Base-by-base conservation (phyloP, 2,797 vertebrate genomes). In the Pseudochromis fuscus region DNA sequence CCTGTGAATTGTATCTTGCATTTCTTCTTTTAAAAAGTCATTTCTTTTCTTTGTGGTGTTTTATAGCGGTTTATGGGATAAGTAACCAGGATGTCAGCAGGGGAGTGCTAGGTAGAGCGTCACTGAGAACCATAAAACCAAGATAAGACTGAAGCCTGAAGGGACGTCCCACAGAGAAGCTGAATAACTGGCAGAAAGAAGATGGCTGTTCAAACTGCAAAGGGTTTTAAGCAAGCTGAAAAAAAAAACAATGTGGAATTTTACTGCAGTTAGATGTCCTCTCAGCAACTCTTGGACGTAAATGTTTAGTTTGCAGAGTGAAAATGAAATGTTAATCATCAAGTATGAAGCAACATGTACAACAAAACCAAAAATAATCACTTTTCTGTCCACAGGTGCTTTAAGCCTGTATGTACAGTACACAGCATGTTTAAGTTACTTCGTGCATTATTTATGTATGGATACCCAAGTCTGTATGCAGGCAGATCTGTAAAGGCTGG, bases 21-120 rank as follows among this genome's bases (percentile, higher is more conserved):
- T 10, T 10, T 40, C 1, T 44, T 51, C 15, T 46, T 56, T 42
- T 7, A 46, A 25, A 25, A 30, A 31, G 45, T 1, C 12, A 2
- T 6, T 63, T 25, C 33, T 58, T 58, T 11, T 53, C 16, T 9
- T 19, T 37, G 63, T 75, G 24, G 59, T 40, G 0, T 74, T 85
- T 76, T 31, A 51, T 19, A 73, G 53, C 58, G 80, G 74, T 52
- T 79, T 24, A 58, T 63, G 42, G 48, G 75, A 70, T 37, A 70
- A 67, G 67, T 79, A 70, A 62, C 19, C 16, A 78, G 73, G 77
- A 87, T 69, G 51, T 72, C 61, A 80, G 81, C 53, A 67, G 82
- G 71, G 83, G 84, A 84, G 76, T 82, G 84, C 70, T 91, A 88
- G 85, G 86, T 84, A 64, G 73, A 90, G 82, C 82, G 13, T 87